phyloP scores from a whole-genome alignment of 2,888 invertebrate genomes.

The Deilephila elpenor region DNA sequence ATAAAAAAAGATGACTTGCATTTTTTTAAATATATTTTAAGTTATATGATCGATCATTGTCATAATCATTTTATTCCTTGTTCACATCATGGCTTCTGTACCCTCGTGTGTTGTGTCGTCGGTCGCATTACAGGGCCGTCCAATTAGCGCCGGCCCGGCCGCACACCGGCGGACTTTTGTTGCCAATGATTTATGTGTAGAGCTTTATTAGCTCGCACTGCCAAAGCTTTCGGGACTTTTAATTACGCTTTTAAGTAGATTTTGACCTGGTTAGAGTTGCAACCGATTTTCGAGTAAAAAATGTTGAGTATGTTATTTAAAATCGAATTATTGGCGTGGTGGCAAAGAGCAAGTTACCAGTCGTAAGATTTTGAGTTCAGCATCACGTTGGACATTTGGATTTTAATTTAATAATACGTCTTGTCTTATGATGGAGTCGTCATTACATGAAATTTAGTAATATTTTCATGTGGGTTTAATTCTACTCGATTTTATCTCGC shows the following conservation, averaged over 20 bases:
- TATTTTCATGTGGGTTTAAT: no score
- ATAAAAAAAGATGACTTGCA: no score
- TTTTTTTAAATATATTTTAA: no score
- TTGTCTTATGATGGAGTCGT: no score
- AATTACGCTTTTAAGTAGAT: slow-evolving; percentile 14
- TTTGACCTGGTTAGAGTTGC: slow-evolving; percentile 13
- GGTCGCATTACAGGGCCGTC: slow-evolving; percentile 35
- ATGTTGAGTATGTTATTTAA: not conserved
- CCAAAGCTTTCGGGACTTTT: slow-evolving; percentile 14
- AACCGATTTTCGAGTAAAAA: not conserved
- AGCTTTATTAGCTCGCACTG: slow-evolving; percentile 37
- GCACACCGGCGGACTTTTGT: slow-evolving; percentile 69
- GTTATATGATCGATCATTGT: no score
- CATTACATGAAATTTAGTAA: no score
- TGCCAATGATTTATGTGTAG: slow-evolving; percentile 74
- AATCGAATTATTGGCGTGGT: no score
- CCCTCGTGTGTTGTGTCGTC: not conserved
- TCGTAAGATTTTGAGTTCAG: not conserved
- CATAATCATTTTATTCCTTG: not conserved
- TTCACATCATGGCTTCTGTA: slow-evolving; percentile 5
- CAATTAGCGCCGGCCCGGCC: slow-evolving; percentile 65
- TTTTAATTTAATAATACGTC: no score
- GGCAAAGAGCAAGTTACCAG: not conserved
- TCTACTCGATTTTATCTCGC: no score
- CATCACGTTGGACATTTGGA: no score